Conservation (phyloP, 2,797 vertebrate genomes). For the Siniperca undulata region DNA sequence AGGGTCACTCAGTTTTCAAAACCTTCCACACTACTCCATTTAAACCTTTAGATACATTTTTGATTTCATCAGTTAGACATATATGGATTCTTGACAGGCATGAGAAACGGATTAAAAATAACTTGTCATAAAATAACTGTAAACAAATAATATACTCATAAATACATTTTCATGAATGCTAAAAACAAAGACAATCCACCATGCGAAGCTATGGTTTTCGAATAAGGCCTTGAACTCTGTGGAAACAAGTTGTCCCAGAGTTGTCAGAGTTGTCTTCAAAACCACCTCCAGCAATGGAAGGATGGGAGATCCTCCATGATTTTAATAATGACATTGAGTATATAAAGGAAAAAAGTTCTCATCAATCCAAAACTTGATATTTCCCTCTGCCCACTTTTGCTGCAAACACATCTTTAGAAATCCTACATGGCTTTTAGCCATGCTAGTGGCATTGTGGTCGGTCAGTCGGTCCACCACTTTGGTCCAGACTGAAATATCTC, state of each 20-base stretch:
- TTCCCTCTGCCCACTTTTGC: background rate
- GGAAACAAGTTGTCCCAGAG: background rate
- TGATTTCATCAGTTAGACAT: background rate
- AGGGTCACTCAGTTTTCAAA: conserved; percentile 39
- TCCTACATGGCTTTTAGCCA: background rate
- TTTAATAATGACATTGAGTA: background rate
- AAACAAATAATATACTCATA: background rate
- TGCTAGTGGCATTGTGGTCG: background rate
- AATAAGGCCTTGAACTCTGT: background rate
- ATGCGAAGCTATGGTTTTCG: background rate
- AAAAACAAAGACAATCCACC: background rate
- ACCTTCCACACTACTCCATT: conserved; percentile 21
- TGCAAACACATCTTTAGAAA: background rate
- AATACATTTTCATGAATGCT: background rate
- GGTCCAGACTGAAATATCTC: too few species aligned
- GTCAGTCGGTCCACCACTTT: background rate
- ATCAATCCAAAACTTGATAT: background rate
- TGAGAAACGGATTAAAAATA: background rate
- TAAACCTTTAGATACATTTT: background rate
- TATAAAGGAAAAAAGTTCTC: too few species aligned
- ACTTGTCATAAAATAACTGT: background rate
- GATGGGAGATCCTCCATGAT: background rate
- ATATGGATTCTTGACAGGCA: background rate
- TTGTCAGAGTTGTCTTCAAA: background rate
- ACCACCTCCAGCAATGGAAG: background rate